These are phyloP conservation scores for Furcifer pardalis DNA, from an alignment of 2,797 vertebrate species.

Conservation along the genomic window DNA sequence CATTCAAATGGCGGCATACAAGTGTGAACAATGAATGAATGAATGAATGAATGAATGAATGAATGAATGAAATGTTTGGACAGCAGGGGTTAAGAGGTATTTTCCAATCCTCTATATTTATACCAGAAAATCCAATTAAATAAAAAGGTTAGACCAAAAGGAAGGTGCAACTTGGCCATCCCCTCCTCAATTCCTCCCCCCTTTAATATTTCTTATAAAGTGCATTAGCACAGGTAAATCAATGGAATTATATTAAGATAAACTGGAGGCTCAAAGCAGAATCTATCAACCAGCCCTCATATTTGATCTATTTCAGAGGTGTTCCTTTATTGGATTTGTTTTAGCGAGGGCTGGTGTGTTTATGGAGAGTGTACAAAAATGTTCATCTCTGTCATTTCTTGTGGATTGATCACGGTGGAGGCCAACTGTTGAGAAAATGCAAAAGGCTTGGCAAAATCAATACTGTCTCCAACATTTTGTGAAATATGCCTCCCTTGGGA, in stretches of 20 bases:
- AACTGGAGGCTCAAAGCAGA: slow-evolving; percentile 19
- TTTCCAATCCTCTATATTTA: background rate
- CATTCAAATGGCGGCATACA: too few relatives aligned
- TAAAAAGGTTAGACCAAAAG: background rate
- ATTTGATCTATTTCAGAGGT: slow-evolving; percentile 34
- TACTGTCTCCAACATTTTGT: slow-evolving; percentile 26
- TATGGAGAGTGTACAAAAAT: slow-evolving; percentile 17
- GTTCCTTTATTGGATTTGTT: slow-evolving; percentile 39
- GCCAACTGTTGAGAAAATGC: slow-evolving; percentile 37
- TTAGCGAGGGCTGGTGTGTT: slow-evolving; percentile 28
- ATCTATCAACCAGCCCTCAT: slow-evolving; percentile 15
- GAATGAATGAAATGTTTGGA: too few relatives aligned
- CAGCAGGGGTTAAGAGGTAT: background rate
- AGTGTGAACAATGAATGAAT: too few relatives aligned
- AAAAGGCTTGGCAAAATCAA: slow-evolving; percentile 30
- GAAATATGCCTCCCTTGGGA: slow-evolving; percentile 21
- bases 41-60: too few relatives aligned
- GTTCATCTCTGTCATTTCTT: slow-evolving; percentile 32
- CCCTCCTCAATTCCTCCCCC: background rate
- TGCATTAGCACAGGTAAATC: slow-evolving; percentile 32
- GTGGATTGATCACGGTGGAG: slow-evolving; percentile 37
- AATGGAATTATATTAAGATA: slow-evolving; percentile 35
- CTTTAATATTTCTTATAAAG: slow-evolving; percentile 21
- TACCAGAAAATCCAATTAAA: slow-evolving; percentile 8
- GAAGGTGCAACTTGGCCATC: background rate